Evolutionary conservation across 2,888 invertebrate species (phyloP).

Genomic region (Amaurobius ferox): DNA sequence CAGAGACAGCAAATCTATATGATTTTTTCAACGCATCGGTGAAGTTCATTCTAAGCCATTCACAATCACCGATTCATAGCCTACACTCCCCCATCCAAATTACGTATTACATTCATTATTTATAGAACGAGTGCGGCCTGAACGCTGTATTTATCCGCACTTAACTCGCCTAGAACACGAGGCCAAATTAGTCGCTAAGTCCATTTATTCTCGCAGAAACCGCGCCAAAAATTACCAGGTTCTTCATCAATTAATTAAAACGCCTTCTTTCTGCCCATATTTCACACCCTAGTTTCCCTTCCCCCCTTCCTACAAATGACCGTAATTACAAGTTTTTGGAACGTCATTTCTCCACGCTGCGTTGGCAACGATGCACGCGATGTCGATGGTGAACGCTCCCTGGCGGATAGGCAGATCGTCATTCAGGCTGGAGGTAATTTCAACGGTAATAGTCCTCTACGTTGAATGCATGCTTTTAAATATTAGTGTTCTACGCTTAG

Average conservation of each 20-base stretch:
- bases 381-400: slow-evolving; percentile 33
- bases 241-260: slow-evolving; percentile 70
- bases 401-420: slow-evolving; percentile 26
- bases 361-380: slow-evolving; percentile 59
- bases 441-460: background rate
- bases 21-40: background rate
- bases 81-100: slow-evolving; percentile 4
- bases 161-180: slow-evolving; percentile 38
- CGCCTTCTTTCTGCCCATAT: slow-evolving; percentile 62
- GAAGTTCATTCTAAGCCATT: background rate
- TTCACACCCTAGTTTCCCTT: slow-evolving; percentile 61
- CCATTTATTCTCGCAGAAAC: slow-evolving; percentile 47
- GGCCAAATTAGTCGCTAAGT: slow-evolving; percentile 47
- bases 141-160: slow-evolving; percentile 33
- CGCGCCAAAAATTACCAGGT: slow-evolving; percentile 56
- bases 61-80: slow-evolving; percentile 7
- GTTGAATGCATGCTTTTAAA: background rate
- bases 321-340: slow-evolving; percentile 64
- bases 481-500: background rate
- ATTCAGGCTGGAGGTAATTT: background rate
- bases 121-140: slow-evolving; percentile 9
- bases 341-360: slow-evolving; percentile 35
- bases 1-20: too few species aligned
- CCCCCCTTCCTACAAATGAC: slow-evolving; percentile 46
- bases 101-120: slow-evolving; percentile 12